Percentiles rank a stretch among this genome's conserved stretches.
phyloP scores from a whole-genome alignment of 1,140 invertebrate species.

The Argopecten irradians region DNA sequence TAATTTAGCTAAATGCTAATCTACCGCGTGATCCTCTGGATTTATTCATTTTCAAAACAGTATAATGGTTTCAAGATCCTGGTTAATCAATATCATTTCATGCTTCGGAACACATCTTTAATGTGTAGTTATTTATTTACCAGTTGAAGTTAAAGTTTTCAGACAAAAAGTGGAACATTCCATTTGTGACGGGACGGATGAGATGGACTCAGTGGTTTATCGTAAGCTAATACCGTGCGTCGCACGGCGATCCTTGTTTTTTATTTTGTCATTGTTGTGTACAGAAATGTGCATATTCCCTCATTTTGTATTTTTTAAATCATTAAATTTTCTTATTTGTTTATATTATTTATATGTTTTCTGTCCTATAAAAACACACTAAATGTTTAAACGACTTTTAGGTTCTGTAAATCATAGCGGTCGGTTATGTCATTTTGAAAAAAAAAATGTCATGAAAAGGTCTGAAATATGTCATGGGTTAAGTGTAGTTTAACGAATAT shows the following conservation, averaged over 20 bases:
- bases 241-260: neutral
- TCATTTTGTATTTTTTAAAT: neutral
- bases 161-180: neutral
- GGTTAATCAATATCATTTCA: neutral
- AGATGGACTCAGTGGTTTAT: neutral
- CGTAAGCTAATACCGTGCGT: neutral
- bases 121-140: neutral
- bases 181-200: neutral
- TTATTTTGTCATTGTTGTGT: neutral
- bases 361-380: no score
- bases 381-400: no score
- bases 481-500: no score
- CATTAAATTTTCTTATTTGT: neutral
- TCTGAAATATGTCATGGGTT: no score
- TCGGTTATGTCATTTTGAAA: no score
- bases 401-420: no score
- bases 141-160: neutral
- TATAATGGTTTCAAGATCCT: neutral
- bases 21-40: no score
- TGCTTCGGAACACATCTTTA: neutral
- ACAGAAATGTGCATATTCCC: neutral
- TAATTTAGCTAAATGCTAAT: no score
- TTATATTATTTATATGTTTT: neutral
- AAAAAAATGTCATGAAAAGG: no score
- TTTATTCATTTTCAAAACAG: no score